Conservation (phyloP, 2,888 invertebrate genomes). For the Capitulum mitella region DNA sequence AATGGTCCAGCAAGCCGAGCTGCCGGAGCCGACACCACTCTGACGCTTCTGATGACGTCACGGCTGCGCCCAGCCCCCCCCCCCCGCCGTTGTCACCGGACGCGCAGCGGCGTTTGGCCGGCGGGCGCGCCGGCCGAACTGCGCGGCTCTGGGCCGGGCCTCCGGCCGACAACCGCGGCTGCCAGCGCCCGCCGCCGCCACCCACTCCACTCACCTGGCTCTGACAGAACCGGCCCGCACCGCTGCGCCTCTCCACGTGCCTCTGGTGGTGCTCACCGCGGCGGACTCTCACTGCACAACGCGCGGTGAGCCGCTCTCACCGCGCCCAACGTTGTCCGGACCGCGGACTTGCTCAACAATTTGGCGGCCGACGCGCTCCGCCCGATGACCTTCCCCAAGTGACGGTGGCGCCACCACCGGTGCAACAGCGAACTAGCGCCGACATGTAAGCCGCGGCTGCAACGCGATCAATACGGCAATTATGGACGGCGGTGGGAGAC, state of each 20-base stretch:
- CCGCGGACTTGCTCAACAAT: constrained; percentile 14
- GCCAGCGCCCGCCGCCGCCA: neutral
- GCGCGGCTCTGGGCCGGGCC: neutral
- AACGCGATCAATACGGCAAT: constrained; percentile 6
- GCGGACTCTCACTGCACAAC: neutral
- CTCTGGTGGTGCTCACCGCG: too few species aligned
- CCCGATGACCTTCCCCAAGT: constrained; percentile 14
- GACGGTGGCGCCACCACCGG: neutral
- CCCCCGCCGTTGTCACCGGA: neutral
- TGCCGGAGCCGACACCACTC: too few species aligned
- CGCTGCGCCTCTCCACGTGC: neutral
- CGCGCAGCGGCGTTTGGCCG: too few species aligned
- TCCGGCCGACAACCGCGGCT: neutral
- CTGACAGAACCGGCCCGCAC: neutral
- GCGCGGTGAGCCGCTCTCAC: neutral
- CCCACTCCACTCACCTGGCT: neutral
- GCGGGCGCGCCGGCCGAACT: too few species aligned
- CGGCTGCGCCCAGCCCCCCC: neutral
- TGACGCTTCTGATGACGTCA: too few species aligned
- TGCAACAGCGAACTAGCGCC: neutral
- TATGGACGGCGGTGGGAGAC: neutral
- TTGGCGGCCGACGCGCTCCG: neutral
- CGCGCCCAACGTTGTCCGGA: neutral
- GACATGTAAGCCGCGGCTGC: neutral
- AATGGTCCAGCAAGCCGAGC: too few species aligned